A percentile compares a stretch with the other conserved stretches of the same genome.
These are phyloP conservation scores for Deilephila elpenor DNA, from an alignment of 2,888 invertebrate genomes.

Conservation along the genomic window DNA sequence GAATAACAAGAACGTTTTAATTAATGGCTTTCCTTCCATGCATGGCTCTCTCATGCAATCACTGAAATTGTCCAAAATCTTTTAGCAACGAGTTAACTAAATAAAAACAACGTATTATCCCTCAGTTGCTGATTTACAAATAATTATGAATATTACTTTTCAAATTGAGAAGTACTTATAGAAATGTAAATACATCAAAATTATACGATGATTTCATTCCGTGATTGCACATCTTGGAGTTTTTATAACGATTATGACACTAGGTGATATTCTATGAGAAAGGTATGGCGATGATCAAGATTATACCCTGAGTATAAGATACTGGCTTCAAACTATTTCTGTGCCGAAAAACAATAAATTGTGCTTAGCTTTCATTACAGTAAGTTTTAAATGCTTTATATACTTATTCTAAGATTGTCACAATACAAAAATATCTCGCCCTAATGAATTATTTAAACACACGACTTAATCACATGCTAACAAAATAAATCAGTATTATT, in stretches of 20 bases:
- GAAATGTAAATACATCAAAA: background rate
- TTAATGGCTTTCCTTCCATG: background rate
- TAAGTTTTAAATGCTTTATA: slow-evolving; percentile 69
- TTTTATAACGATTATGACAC: background rate
- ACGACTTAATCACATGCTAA: slow-evolving; percentile 60
- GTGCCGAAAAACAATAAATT: slow-evolving; percentile 37
- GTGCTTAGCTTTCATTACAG: slow-evolving; percentile 47
- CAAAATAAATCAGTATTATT: slow-evolving; percentile 51
- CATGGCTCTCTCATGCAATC: too few relatives aligned
- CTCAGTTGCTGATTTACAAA: background rate
- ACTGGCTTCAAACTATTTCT: background rate
- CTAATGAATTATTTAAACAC: slow-evolving; percentile 76
- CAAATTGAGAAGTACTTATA: background rate
- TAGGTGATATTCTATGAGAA: too few relatives aligned
- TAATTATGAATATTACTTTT: background rate
- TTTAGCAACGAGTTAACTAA: too few relatives aligned
- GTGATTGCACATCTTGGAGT: background rate
- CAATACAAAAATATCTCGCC: slow-evolving; percentile 81
- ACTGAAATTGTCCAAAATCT: too few relatives aligned
- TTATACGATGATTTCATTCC: background rate
- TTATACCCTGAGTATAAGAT: background rate
- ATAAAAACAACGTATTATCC: background rate
- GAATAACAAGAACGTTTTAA: background rate
- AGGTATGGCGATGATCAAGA: background rate
- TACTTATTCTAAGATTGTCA: slow-evolving; percentile 69